phyloP scores from a whole-genome alignment of 2,888 invertebrate genomes.

The Apocheima hispidaria region DNA sequence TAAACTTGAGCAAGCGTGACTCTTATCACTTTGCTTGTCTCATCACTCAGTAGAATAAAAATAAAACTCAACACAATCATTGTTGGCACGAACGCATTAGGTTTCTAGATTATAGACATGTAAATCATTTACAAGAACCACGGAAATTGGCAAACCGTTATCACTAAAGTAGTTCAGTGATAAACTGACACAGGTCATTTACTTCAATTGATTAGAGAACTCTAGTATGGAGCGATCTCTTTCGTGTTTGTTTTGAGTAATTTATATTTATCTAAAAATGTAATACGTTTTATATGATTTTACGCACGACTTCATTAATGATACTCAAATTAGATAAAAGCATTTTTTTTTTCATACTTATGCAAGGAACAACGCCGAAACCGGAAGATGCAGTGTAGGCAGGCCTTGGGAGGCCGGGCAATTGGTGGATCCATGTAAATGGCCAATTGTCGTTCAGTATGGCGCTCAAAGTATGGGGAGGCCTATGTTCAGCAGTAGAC shows the following conservation, averaged over 20 bases:
- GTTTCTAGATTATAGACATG: not conserved
- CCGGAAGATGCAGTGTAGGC: no score
- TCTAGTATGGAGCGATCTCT: not conserved
- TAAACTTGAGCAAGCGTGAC: no score
- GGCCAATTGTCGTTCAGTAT: no score
- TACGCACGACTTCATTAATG: not conserved
- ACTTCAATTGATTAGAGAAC: constrained; percentile 10
- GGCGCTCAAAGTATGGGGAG: no score
- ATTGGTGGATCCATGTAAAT: no score
- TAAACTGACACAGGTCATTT: constrained; percentile 15
- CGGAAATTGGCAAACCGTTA: constrained; percentile 16
- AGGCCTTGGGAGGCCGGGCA: no score
- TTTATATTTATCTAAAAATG: not conserved
- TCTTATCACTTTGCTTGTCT: no score
- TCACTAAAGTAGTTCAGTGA: constrained; percentile 7
- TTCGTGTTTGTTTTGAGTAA: not conserved
- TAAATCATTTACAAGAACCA: not conserved
- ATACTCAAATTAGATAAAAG: not conserved
- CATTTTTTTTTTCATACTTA: no score
- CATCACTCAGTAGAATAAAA: no score
- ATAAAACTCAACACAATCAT: no score
- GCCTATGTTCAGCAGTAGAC: no score
- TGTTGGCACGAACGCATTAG: not conserved
- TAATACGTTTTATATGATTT: not conserved
- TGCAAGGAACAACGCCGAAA: no score